Percentiles rank a stretch among this genome's conserved stretches.
These are phyloP conservation scores for Himalopsyche tibetana DNA, from an alignment of 2,888 invertebrate genomes.

Conservation along the genomic window DNA sequence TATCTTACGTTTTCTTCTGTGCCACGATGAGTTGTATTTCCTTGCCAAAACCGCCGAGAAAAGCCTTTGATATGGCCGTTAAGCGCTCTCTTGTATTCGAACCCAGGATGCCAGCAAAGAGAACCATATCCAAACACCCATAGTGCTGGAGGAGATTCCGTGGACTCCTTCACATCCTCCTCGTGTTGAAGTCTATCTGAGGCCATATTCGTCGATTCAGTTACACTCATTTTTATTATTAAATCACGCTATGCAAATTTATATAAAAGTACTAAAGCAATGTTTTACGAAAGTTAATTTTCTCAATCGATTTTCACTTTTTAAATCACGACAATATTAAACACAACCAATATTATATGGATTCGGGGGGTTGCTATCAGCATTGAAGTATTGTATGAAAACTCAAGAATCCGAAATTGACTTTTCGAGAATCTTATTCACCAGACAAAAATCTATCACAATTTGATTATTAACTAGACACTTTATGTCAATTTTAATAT, in stretches of 20 bases:
- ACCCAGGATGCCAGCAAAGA: conserved; percentile 96
- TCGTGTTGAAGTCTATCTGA: background rate
- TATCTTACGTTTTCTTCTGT: conserved; percentile 81
- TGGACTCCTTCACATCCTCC: conserved; percentile 26
- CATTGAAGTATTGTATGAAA: conserved; percentile 21
- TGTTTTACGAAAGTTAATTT: background rate
- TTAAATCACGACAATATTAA: background rate
- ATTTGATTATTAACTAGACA: conserved; percentile 17
- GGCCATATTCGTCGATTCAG: conserved; percentile 41
- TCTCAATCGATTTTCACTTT: background rate
- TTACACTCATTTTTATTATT: conserved; percentile 50
- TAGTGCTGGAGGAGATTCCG: conserved; percentile 71
- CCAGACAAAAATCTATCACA: conserved; percentile 2
- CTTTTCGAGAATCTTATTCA: background rate
- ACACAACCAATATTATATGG: background rate
- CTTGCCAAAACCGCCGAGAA: conserved; percentile 94
- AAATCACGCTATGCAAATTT: background rate
- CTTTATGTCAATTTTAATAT: conserved; percentile 34
- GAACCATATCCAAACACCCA: conserved; percentile 99
- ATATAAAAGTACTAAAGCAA: background rate
- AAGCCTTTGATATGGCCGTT: conserved; percentile 91
- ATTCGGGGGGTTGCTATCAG: background rate
- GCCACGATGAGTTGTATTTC: conserved; percentile 88
- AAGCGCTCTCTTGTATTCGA: conserved; percentile 86
- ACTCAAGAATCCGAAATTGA: background rate